A percentile compares a stretch with the other conserved stretches of the same genome.
phyloP scores from a whole-genome alignment of 1,140 invertebrate species.

The Reticulitermes speratus region DNA sequence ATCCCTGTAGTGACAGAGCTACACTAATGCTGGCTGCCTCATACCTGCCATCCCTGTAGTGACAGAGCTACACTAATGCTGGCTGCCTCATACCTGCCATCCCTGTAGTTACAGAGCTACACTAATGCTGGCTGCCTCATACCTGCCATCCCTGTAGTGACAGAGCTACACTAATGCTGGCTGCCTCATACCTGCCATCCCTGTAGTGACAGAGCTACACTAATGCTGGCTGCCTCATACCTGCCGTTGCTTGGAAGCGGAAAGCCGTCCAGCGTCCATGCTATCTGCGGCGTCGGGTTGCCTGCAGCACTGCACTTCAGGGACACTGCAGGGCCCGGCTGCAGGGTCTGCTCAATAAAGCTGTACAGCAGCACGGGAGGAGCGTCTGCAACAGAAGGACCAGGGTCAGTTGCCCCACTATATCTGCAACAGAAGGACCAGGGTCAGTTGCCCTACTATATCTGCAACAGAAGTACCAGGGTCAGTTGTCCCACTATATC shows the following conservation, averaged over 20 bases:
- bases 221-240: constrained; percentile 47
- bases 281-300: constrained; percentile 80
- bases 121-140: too few relatives aligned
- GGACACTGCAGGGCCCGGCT: constrained; percentile 79
- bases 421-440: too few relatives aligned
- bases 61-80: too few relatives aligned
- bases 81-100: too few relatives aligned
- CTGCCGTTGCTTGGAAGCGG: constrained; percentile 69
- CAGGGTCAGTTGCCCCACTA: neutral
- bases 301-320: constrained; percentile 83
- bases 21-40: constrained; percentile 26
- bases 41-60: too few relatives aligned
- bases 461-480: constrained; percentile 55
- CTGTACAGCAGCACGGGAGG: constrained; percentile 76
- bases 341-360: constrained; percentile 80
- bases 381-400: constrained; percentile 62
- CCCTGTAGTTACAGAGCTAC: too few relatives aligned
- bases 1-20: too few relatives aligned
- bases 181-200: constrained; percentile 54
- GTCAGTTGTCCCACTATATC: constrained; percentile 47
- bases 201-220: too few relatives aligned
- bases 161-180: too few relatives aligned
- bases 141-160: neutral
- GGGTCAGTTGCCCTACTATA: too few relatives aligned
- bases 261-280: constrained; percentile 80